These are phyloP conservation scores for Peromyscus aztecus DNA, from an alignment of 2,797 vertebrate species.

Conservation along the genomic window DNA sequence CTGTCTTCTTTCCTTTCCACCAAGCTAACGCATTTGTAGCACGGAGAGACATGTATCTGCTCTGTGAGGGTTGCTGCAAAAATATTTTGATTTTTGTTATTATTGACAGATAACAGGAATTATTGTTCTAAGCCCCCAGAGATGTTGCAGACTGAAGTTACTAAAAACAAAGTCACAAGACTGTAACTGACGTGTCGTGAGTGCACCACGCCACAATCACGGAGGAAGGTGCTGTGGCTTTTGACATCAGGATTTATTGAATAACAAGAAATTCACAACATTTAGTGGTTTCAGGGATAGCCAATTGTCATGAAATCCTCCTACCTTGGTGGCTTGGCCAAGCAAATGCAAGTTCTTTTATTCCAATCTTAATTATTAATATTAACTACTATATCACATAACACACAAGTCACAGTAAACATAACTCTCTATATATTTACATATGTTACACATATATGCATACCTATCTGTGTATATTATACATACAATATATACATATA, in stretches of 20 bases:
- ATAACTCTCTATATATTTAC: background rate
- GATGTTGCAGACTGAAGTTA: background rate
- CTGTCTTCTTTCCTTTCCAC: background rate
- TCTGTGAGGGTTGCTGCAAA: background rate
- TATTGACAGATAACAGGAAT: background rate
- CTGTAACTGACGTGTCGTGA: background rate
- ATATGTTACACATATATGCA: background rate
- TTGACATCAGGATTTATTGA: background rate
- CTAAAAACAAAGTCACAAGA: background rate
- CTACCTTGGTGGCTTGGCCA: background rate
- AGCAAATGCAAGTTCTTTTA: background rate
- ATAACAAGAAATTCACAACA: background rate
- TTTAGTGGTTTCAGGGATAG: background rate
- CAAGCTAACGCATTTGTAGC: background rate
- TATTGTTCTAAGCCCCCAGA: background rate
- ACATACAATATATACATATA: background rate
- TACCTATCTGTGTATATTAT: background rate
- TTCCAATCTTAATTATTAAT: background rate
- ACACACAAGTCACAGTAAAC: background rate
- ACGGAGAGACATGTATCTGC: background rate
- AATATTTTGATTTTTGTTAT: background rate
- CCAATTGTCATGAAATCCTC: background rate
- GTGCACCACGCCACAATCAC: background rate
- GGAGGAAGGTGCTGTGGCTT: background rate
- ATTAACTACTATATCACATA: background rate